Evolutionary conservation across 2,113 vertebrate genomes (phyloP), one percentile per base, ranked within the genome.

Genomic region (Maccullochella peelii): DNA sequence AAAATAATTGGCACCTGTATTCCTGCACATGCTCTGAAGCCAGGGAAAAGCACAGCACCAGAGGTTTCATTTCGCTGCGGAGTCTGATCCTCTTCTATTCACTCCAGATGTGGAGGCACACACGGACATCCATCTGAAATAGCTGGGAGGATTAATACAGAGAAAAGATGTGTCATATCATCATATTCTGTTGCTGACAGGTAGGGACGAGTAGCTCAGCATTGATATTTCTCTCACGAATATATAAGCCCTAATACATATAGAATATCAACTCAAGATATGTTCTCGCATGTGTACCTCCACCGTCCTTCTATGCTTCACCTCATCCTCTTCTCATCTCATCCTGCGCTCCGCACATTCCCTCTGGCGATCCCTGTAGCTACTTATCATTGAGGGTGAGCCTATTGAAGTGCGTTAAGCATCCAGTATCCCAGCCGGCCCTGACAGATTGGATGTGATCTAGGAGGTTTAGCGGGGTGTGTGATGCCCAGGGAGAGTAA

Each of bases 1-100:
- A 86, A 90, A 90, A 90, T 92, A 94, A 92, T 93, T 92, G 92
- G 89, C 85, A 92, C 82, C 86, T 89, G 89, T 89, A 91, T 88
- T 72, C 87, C 49, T 42, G 79, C 86, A 88, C 86, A 86, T 74
- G 71, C 85, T 89, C 91, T 71, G 79, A 84, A 87, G 80, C 74
- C 80, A 40, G 75, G 69, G 68, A 47, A 72, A 67, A 66, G 76
- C 68, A 69, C 62, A 55, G 84, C 67, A 69, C 65, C 80, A 59
- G 72, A 78, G 89, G 85, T 85, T 87, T 88, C 57, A 74, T 80
- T 92, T 87, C 86, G 85, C 80, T 84, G 80, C 2, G n/a, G 61
- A 85, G 85, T 66, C 82, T 84, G 89, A 90, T 92, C 78, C 85
- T 73, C 47, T 11, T 68, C 78, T 62, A 89, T 92, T 89, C 86